A percentile compares a stretch with the other conserved stretches of the same genome.
Evolutionary conservation across 2,113 vertebrate genomes (phyloP).

Genomic region (Tragulus kanchil): DNA sequence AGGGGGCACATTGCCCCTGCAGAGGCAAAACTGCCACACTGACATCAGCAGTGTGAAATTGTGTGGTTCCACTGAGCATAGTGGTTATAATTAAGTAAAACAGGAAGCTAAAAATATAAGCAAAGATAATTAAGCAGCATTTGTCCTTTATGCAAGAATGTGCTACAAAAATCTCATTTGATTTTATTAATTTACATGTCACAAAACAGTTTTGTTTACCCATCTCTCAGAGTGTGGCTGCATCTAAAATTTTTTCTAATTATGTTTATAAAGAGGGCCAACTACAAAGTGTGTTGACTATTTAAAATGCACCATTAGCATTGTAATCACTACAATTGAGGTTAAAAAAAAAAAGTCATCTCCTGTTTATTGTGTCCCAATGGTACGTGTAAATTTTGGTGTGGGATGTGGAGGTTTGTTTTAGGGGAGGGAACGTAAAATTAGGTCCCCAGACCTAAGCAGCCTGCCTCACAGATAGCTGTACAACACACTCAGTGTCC

Average conservation of each 20-base stretch:
- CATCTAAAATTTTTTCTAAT: slow-evolving; percentile 26
- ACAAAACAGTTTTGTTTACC: slow-evolving; percentile 52
- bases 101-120: background rate
- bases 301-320: slow-evolving; percentile 6
- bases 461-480: background rate
- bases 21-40: background rate
- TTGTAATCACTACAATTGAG: background rate
- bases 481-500: background rate
- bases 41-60: background rate
- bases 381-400: background rate
- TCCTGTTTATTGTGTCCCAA: slow-evolving; percentile 37
- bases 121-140: slow-evolving; percentile 48
- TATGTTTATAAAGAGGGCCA: background rate
- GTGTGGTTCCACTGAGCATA: background rate
- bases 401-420: background rate
- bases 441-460: background rate
- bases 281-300: background rate
- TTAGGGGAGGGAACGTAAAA: background rate
- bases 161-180: slow-evolving; percentile 37
- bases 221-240: background rate
- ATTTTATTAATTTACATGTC: slow-evolving; percentile 60
- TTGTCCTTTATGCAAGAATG: background rate
- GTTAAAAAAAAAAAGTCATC: background rate
- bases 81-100: background rate
- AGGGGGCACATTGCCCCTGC: background rate